Percentiles rank a stretch among this genome's conserved stretches.
Conservation (phyloP, 2,888 invertebrate genomes). For the Malthinus seriepunctatus region DNA sequence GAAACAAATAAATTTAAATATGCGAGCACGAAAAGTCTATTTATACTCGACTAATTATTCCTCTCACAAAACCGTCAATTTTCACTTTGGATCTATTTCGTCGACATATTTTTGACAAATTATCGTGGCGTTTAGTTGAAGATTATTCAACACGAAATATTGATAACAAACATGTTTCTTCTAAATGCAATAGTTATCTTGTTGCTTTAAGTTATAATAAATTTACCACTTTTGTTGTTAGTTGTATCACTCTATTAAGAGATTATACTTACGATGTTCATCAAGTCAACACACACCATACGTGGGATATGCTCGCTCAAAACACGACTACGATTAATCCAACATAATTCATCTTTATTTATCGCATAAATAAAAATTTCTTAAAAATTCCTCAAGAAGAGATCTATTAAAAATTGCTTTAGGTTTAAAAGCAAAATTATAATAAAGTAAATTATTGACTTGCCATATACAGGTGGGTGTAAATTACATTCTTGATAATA, state of each 20-base stretch:
- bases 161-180: conserved; percentile 7
- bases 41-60: conserved; percentile 1
- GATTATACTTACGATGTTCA: conserved; percentile 10
- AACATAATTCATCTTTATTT: neutral
- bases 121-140: conserved; percentile 17
- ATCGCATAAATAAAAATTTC: no score
- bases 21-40: neutral
- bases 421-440: neutral
- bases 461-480: no score
- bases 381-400: no score
- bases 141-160: conserved; percentile 12
- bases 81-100: conserved; percentile 28
- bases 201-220: conserved; percentile 5
- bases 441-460: neutral
- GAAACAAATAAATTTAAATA: no score
- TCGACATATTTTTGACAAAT: conserved; percentile 38
- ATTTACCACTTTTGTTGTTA: neutral
- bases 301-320: conserved; percentile 7
- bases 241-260: conserved; percentile 16
- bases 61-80: conserved; percentile 13
- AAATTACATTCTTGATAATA: no score
- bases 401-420: neutral
- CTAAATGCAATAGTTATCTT: conserved; percentile 10
- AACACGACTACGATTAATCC: conserved; percentile 4
- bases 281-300: conserved; percentile 7